phyloP scores from a whole-genome alignment of 2,888 invertebrate genomes.

The Arge pagana region DNA sequence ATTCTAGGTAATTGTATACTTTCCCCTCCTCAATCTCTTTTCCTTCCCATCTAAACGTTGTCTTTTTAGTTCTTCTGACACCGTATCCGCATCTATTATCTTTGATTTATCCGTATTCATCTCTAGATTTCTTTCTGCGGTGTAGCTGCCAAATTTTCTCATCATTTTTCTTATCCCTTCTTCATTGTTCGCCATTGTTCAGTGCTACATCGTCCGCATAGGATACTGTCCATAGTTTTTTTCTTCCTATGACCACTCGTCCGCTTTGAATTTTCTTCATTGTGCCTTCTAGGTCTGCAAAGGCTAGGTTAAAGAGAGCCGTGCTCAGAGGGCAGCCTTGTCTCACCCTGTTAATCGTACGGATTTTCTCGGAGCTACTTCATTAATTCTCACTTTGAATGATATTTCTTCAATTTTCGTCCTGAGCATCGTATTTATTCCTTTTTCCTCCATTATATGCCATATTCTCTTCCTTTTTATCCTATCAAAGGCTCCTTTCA shows the following conservation, averaged over 20 bases:
- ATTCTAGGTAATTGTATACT: constrained; percentile 24
- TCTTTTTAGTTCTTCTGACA: constrained; percentile 9
- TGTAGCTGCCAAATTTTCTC: constrained; percentile 8
- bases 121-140: constrained; percentile 8
- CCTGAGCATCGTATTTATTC: constrained; percentile 20
- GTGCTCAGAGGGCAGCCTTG: constrained; percentile 29
- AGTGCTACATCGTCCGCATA: neutral
- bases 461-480: constrained; percentile 23
- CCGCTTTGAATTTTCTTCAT: constrained; percentile 4
- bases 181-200: neutral
- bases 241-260: neutral
- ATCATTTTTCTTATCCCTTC: constrained; percentile 9
- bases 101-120: constrained; percentile 27
- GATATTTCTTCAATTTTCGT: constrained; percentile 11
- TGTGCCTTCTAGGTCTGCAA: constrained; percentile 24
- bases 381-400: constrained; percentile 14
- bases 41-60: constrained; percentile 9
- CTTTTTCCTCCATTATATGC: constrained; percentile 7
- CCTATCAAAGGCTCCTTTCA: constrained; percentile 28
- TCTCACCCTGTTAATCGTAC: constrained; percentile 19
- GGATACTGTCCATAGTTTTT: neutral
- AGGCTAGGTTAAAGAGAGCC: constrained; percentile 17
- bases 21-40: constrained; percentile 21
- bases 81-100: constrained; percentile 23
- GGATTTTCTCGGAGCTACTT: constrained; percentile 21